These are phyloP conservation scores for Suricata suricatta DNA, from an alignment of 2,113 vertebrate genomes.

Conservation along the genomic window DNA sequence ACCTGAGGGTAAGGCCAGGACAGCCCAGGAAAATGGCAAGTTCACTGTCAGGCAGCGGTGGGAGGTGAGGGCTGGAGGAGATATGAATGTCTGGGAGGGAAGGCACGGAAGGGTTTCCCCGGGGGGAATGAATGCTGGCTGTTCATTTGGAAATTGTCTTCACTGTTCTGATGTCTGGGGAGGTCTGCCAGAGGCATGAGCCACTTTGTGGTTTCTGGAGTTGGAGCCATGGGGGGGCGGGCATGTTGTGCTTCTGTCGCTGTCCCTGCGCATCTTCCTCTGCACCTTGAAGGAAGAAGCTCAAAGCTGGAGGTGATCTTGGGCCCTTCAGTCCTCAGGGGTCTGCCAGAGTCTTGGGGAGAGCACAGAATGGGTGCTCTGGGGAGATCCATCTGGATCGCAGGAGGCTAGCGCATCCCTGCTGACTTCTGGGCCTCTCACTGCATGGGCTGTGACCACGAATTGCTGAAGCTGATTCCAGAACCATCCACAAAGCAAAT, in stretches of 20 bases:
- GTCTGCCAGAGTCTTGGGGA: not conserved
- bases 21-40: not conserved
- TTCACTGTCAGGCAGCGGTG: fast-evolving
- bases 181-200: not conserved
- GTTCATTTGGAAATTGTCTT: not conserved
- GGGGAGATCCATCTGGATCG: not conserved
- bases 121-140: too few relatives aligned
- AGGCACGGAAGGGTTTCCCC: not conserved
- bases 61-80: not conserved
- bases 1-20: not conserved
- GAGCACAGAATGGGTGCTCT: too few relatives aligned
- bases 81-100: fast-evolving
- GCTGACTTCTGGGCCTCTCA: not conserved
- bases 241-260: fast-evolving
- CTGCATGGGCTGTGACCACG: not conserved
- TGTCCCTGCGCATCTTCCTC: too few relatives aligned
- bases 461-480: not conserved
- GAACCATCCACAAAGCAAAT: not conserved
- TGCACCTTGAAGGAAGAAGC: not conserved
- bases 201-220: not conserved
- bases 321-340: not conserved
- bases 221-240: too few relatives aligned
- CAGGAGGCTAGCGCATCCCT: not conserved
- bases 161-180: too few relatives aligned
- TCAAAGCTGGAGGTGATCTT: not conserved